These are phyloP conservation scores for Loris lydekkerianus DNA, from an alignment of 2,797 vertebrate species.

Conservation along the genomic window DNA sequence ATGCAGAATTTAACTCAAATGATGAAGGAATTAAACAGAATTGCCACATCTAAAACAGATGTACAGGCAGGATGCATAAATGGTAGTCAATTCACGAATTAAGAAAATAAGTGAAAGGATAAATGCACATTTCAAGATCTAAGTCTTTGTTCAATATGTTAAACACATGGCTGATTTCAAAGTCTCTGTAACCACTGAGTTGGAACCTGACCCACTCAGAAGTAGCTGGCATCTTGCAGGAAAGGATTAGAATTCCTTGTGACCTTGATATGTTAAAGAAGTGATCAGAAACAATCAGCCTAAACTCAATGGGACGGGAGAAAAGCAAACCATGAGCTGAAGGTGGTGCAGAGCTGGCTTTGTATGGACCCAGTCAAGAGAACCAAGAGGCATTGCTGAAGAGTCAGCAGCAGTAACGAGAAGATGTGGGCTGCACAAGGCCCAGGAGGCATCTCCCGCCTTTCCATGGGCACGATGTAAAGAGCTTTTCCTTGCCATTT, in stretches of 20 bases:
- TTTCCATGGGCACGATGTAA: neutral
- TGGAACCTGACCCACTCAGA: slow-evolving; percentile 76
- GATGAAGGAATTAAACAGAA: slow-evolving; percentile 68
- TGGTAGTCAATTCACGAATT: slow-evolving; percentile 75
- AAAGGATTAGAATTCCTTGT: slow-evolving; percentile 79
- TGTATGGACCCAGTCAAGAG: neutral
- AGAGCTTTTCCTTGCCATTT: neutral
- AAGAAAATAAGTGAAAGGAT: slow-evolving; percentile 81
- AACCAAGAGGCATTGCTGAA: neutral
- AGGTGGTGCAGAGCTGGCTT: neutral
- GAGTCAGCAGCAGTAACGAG: neutral
- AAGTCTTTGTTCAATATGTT: slow-evolving; percentile 81
- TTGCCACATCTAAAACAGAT: slow-evolving; percentile 81
- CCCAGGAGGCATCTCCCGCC: neutral
- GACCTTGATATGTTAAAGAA: slow-evolving; percentile 79
- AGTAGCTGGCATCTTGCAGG: slow-evolving; percentile 76
- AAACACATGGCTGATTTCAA: slow-evolving; percentile 83
- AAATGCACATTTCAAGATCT: slow-evolving; percentile 80
- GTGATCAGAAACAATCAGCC: slow-evolving; percentile 65
- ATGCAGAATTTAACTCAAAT: slow-evolving; percentile 72
- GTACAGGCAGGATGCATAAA: slow-evolving; percentile 66
- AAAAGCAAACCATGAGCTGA: slow-evolving; percentile 45
- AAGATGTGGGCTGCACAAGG: neutral
- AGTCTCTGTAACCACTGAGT: slow-evolving; percentile 62
- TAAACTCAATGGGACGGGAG: neutral